These are phyloP conservation scores for Orthonevra nobilis DNA, from an alignment of 2,888 invertebrate species.

Conservation along the genomic window DNA sequence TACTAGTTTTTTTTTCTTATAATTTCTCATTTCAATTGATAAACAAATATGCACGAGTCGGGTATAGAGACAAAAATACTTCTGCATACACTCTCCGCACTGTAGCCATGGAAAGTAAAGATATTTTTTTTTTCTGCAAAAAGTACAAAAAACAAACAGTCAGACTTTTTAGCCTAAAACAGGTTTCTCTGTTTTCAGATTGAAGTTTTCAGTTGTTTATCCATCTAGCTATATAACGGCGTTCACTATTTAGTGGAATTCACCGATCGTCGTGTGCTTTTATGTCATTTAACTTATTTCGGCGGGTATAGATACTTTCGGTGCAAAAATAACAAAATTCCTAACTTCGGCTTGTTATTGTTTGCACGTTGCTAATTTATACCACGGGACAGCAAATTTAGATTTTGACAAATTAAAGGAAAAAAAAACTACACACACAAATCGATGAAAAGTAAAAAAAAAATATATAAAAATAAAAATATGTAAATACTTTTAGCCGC, in stretches of 20 bases:
- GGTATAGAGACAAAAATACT: slow-evolving; percentile 3
- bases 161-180: slow-evolving; percentile 55
- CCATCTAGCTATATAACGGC: background rate
- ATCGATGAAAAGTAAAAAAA: background rate
- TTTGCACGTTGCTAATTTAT: slow-evolving; percentile 15
- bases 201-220: no score
- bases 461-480: background rate
- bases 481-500: slow-evolving; percentile 52
- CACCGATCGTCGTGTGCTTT: no score
- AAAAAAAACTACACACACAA: slow-evolving; percentile 4
- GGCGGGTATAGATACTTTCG: slow-evolving; percentile 33
- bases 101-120: slow-evolving; percentile 5
- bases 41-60: slow-evolving; percentile 44
- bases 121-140: no score
- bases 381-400: slow-evolving; percentile 47
- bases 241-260: no score
- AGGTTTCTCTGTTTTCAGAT: slow-evolving; percentile 37
- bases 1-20: slow-evolving; percentile 23
- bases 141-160: no score
- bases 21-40: slow-evolving; percentile 34
- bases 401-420: slow-evolving; percentile 46
- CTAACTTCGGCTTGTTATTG: no score
- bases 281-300: no score
- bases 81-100: slow-evolving; percentile 4
- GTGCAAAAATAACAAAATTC: no score